Base-by-base conservation (phyloP, 30 jellyfish, hydroid and myxozoan genomes). In the Turritopsis rubra region DNA sequence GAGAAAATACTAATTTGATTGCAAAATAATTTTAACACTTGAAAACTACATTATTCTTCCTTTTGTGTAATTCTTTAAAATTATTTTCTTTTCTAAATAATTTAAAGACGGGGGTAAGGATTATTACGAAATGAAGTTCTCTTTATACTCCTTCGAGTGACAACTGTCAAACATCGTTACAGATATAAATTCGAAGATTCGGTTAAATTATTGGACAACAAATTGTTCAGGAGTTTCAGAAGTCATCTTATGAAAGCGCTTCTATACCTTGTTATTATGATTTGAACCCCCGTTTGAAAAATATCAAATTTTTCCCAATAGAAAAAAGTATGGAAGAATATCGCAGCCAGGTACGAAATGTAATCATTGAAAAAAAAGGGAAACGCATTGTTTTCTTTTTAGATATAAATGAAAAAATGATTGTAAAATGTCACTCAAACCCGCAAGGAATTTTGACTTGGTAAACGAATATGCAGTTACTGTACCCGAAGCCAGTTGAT, bases 401-500 rank as follows among this genome's bases (percentile, higher is more conserved):
- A 68, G 77, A 68, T 68, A 68, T 68, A 68, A 68, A 27, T 68
- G 30, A 68, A 68, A 60, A 27, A 27, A 68, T 68, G 77, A 68
- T 68, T 68, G 77, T n/a, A 68, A 68, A 68, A 68, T 27, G 77
- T 23, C 77, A 68, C 22, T n/a, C 21, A n/a, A 9, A n/a, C 19
- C 77, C 4, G 16, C 28, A 27, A 8, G 30, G 28, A 68, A 27
- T 27, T 27, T 68, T 17, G 22, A 23, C 16, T 27, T 27, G 77
- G 8, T 68, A n/a, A 19, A 7, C 77, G 30, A 68, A 9, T 23
- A 80, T 80, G 87, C 87, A 80, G 76, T 53, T 80, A 22, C 28
- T 80, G 53, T 80, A 28, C 53, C 79, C 87, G 70, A 80, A 66
- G 79, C 87, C 87, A 53, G 30, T 68, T 22, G 30, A n/a, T 16